Percentiles rank a stretch among this genome's conserved stretches.
Conservation (phyloP, 2,888 invertebrate species). For the Orchesellides sinensis region DNA sequence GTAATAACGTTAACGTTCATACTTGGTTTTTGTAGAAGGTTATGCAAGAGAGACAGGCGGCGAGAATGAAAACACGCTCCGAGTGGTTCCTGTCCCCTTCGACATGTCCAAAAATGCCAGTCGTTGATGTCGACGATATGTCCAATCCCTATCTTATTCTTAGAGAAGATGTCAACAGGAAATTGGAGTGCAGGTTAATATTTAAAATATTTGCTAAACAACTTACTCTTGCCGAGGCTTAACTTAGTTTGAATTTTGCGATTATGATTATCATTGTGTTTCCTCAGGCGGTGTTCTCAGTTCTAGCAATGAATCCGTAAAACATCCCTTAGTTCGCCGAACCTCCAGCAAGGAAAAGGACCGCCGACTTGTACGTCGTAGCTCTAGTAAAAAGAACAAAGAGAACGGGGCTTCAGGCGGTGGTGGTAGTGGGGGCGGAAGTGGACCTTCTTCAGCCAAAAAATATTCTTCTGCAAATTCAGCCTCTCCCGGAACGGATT, state of each 20-base stretch:
- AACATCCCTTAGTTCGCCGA: conserved; percentile 80
- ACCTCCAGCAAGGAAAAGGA: conserved; percentile 79
- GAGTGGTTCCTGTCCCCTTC: conserved; percentile 96
- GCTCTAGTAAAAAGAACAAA: conserved; percentile 79
- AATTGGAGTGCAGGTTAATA: conserved; percentile 63
- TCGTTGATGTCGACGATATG: conserved; percentile 78
- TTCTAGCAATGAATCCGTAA: conserved; percentile 80
- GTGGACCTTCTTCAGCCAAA: conserved; percentile 29
- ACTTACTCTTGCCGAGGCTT: no score
- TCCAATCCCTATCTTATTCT: conserved; percentile 77
- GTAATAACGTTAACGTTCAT: no score
- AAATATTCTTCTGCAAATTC: conserved; percentile 2
- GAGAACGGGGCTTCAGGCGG: conserved; percentile 77
- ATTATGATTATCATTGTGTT: no score
- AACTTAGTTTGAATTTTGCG: no score
- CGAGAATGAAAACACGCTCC: conserved; percentile 96
- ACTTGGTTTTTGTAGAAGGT: no score
- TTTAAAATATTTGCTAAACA: no score
- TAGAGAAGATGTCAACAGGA: conserved; percentile 76
- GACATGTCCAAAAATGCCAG: conserved; percentile 74
- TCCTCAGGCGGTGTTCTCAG: conserved; percentile 65
- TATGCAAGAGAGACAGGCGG: conserved; percentile 97
- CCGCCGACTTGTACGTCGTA: conserved; percentile 78
- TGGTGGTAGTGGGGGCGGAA: conserved; percentile 15
- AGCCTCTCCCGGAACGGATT: conserved; percentile 15